Evolutionary conservation across 2,888 invertebrate genomes (phyloP).

Genomic region (Drosophila kokeensis): DNA sequence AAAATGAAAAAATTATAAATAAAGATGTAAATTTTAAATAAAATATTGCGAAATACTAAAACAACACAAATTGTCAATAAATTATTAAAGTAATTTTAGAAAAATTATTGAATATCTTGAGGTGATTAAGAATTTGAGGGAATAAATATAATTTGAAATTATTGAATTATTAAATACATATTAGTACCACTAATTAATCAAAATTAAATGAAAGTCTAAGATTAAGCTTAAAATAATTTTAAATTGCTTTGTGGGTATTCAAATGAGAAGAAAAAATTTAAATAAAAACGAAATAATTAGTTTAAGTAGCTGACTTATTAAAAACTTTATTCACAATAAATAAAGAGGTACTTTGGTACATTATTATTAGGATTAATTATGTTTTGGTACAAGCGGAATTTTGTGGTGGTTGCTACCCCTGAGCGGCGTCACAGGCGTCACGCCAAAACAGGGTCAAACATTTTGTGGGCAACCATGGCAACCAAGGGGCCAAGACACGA

Average conservation of each 20-base stretch:
- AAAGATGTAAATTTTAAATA: no score
- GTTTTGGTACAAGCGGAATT: neutral
- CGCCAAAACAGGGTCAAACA: conserved; percentile 66
- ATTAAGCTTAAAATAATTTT: no score
- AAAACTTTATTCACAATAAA: neutral
- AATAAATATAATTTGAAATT: no score
- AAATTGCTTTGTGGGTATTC: neutral
- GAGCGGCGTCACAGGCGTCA: neutral
- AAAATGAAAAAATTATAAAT: no score
- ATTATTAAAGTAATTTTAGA: no score
- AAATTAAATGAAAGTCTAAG: neutral
- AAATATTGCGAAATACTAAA: no score
- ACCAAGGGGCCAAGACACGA: conserved; percentile 38
- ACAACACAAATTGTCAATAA: no score
- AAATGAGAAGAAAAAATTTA: neutral
- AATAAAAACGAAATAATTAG: neutral
- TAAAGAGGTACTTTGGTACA: neutral
- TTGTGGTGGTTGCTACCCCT: conserved; percentile 26
- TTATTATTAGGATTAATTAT: neutral
- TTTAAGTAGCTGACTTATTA: neutral
- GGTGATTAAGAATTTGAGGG: no score
- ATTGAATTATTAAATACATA: no score
- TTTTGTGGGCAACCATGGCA: conserved; percentile 44
- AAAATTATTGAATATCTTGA: no score
- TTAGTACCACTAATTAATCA: no score